These are phyloP conservation scores for Pygocentrus nattereri DNA, from an alignment of 2,797 vertebrate species.

Conservation along the genomic window DNA sequence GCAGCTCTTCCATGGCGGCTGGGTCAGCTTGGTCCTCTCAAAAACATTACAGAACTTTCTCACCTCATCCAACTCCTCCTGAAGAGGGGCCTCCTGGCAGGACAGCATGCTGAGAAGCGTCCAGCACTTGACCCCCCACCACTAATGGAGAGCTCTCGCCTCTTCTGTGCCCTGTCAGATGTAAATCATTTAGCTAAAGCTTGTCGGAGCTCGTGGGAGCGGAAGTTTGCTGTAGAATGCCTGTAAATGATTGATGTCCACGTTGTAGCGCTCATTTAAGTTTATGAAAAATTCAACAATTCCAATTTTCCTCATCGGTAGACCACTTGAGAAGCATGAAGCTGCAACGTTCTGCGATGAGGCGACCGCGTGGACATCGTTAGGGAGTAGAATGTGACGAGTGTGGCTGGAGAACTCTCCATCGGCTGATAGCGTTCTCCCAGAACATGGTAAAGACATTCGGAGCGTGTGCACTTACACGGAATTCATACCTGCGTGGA, in stretches of 20 bases:
- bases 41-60: background rate
- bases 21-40: background rate
- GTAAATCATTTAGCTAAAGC: conserved; percentile 44
- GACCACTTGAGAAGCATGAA: background rate
- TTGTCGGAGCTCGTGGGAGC: conserved; percentile 35
- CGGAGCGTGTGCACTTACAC: background rate
- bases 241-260: conserved; percentile 52
- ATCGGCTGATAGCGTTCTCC: background rate
- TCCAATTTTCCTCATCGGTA: conserved; percentile 7
- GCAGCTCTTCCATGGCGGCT: background rate
- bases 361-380: background rate
- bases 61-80: background rate
- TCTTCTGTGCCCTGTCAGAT: conserved; percentile 38
- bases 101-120: background rate
- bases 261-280: conserved; percentile 44
- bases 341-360: background rate
- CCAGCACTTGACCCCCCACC: background rate
- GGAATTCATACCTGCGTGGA: background rate
- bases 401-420: background rate
- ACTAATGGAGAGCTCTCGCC: background rate
- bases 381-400: background rate
- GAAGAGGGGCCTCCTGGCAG: background rate
- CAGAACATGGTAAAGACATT: background rate
- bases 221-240: conserved; percentile 31
- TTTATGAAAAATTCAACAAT: conserved; percentile 49